Evolutionary conservation across 64 coral and sea anemone genomes (phyloP).

Genomic region (Porites australiensis): DNA sequence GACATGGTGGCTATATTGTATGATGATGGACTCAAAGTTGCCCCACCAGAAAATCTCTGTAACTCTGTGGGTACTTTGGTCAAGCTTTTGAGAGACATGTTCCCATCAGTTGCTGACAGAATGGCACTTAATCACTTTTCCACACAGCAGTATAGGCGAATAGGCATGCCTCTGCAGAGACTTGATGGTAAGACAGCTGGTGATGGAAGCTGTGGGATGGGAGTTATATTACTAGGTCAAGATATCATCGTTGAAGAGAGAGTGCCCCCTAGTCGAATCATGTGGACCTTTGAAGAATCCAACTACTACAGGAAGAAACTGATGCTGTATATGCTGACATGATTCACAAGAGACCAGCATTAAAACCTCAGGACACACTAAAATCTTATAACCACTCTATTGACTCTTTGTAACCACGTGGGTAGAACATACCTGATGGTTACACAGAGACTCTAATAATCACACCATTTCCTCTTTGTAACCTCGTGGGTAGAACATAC

Average conservation of each 20-base stretch:
- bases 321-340: background rate
- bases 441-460: no score
- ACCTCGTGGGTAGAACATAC: no score
- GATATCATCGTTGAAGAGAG: background rate
- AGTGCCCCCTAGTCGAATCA: background rate
- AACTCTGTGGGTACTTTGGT: background rate
- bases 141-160: background rate
- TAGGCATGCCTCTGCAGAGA: background rate
- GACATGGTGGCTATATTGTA: conserved; percentile 25
- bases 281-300: background rate
- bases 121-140: background rate
- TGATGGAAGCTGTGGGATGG: background rate
- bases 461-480: no score
- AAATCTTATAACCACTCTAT: no score
- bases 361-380: no score
- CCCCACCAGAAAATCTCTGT: conserved; percentile 16
- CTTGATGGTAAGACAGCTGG: conserved; percentile 7
- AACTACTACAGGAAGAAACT: conserved; percentile 1
- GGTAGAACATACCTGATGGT: no score
- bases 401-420: no score
- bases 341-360: no score
- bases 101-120: background rate
- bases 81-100: background rate
- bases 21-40: conserved; percentile 43
- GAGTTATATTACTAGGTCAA: background rate